Evolutionary conservation across 92 coral and sea anemone species (phyloP), one percentile per base, ranked within the genome.

Genomic region (Pocillopora grandis): DNA sequence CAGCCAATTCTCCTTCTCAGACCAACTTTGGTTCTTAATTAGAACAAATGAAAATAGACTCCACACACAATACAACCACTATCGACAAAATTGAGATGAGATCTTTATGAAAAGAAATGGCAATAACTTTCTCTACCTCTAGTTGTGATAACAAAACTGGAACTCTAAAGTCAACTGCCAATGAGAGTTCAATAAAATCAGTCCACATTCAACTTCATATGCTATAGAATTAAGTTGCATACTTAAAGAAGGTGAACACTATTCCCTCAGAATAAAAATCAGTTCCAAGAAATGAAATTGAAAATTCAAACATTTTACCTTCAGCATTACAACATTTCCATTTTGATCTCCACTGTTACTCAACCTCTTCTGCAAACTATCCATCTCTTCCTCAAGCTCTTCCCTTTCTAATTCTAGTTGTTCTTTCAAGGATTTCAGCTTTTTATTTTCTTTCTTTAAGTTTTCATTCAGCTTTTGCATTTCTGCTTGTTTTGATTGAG

Each of bases 391-490:
- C 76, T 91, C 93, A 20, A 94, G 82, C 35, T 80, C 89, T 59
- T 88, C 91, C 58, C 90, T 89, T 67, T 87, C 93, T 61, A 89
- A 88, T 33, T 86, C 98, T 65, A 85, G 74, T 35, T 86, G 91
- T 35, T 85, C 91, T 70, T 89, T 88, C 21, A 78, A 89, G 18
- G 88, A 81, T 49, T 87, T 87, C 58, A 87, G 80, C 76, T 77
- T 79, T 75, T 49, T 76, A 52, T 33, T 85, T 62, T 88, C 91
- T 19, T 80, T 78, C 82, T 85, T 83, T 13, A 91, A 76, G 62
- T 73, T 78, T 52, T 87, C 91, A 77, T 81, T 87, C 33, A 77
- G 80, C 35, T 57, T 87, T 68, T 91, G 90, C 84, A 89, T 61
- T 62, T 92, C 88, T n/a, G 86, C 87, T 76, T 89, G 70, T 35